Evolutionary conservation across 2,113 vertebrate species (phyloP), one percentile per base, ranked within the genome.

Genomic region (Hydrolagus affinis): DNA sequence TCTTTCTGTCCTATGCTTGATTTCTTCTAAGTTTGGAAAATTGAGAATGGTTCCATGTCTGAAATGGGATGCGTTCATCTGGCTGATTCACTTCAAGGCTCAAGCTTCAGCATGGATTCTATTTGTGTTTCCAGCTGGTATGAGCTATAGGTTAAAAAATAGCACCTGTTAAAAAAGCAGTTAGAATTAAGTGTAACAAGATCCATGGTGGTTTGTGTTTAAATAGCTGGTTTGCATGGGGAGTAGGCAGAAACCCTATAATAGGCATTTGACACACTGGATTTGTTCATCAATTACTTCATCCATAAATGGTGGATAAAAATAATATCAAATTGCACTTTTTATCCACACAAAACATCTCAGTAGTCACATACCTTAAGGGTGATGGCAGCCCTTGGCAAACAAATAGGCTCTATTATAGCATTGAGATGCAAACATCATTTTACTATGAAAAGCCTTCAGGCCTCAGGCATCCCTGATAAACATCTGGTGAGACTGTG

Each of bases 181-280:
- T 83, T 66, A 66, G 60, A 59, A 83, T 66, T 64, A 62, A 64
- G 77, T 19, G 77, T 64, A 80, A 64, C 62, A 28, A 44, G 60
- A 83, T 83, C 78, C 32, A 59, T 59, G 60, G 19, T 66, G 60
- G 66, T 59, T 28, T 83, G 25, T 64, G 78, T 66, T 83, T 83
- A 83, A 83, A 83, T 66, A 83, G 77, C 77, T 83, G 77, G 62
- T 83, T 64, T 83, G 60, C 30, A 30, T 83, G 62, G 25, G 30
- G 77, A 28, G 77, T 80, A 66, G 62, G 28, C 57, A 25, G 78
- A 9, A 66, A 66, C 25, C 25, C 30, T 25, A 15, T 64, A 83
- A 66, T 15, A 83, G 78, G 66, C 25, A 66, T 83, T 19, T 68
- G 78, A 66, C 62, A 66, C 25, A 19, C 62, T 44, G 62, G 78